These are phyloP conservation scores for Anguilla marmorata DNA, from an alignment of 2,797 vertebrate genomes.

Conservation along the genomic window DNA sequence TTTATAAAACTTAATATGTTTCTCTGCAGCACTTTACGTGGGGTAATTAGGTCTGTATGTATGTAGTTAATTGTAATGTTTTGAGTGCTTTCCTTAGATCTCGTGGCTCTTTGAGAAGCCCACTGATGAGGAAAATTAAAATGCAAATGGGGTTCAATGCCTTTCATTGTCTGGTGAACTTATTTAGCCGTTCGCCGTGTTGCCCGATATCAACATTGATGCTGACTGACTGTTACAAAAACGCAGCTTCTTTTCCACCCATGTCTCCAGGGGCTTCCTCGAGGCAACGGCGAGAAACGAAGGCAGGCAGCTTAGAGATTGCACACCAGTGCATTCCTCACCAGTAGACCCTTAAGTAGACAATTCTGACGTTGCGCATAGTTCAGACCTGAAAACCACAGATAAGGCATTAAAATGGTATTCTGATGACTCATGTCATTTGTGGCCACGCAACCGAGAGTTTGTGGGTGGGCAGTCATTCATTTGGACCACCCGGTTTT, in stretches of 20 bases:
- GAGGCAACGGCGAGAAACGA: slow-evolving; percentile 22
- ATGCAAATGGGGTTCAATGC: slow-evolving; percentile 34
- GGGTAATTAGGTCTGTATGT: slow-evolving; percentile 26
- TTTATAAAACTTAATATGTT: slow-evolving; percentile 1
- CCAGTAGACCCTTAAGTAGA: not conserved
- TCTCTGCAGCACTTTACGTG: not conserved
- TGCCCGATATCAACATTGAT: slow-evolving; percentile 23
- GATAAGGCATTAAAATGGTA: slow-evolving; percentile 27
- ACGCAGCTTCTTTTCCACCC: not conserved
- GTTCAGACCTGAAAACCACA: not conserved
- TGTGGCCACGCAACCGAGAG: not conserved
- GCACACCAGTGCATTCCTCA: slow-evolving; percentile 17
- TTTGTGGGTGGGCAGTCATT: not conserved
- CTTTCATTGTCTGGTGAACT: slow-evolving; percentile 25
- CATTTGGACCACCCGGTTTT: not conserved
- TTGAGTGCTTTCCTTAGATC: not conserved
- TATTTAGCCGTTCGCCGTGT: slow-evolving; percentile 25
- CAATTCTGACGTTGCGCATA: not conserved
- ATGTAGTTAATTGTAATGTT: slow-evolving; percentile 16
- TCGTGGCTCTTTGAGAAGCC: not conserved
- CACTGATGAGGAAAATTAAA: slow-evolving; percentile 33
- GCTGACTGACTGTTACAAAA: slow-evolving; percentile 10
- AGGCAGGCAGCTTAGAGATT: slow-evolving; percentile 23
- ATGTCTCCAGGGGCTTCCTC: slow-evolving; percentile 13
- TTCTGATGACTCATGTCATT: slow-evolving; percentile 24